Conservation (phyloP, 2,113 vertebrate species). For the Donacobius atricapilla region DNA sequence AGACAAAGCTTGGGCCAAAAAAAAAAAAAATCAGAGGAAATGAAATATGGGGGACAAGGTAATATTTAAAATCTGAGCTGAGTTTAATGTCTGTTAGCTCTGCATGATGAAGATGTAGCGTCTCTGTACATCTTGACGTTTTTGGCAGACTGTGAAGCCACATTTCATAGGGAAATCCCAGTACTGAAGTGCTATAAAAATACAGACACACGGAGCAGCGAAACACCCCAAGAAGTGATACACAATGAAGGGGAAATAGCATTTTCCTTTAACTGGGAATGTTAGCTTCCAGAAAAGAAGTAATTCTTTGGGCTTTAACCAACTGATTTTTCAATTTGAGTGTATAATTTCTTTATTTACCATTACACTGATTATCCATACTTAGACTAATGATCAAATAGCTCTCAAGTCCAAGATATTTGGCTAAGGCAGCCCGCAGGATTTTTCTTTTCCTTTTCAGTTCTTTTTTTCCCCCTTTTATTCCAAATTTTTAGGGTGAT, state of each 20-base stretch:
- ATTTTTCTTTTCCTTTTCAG: conserved; percentile 51
- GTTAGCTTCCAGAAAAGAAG: conserved; percentile 25
- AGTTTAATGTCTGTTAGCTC: background rate
- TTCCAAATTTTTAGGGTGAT: conserved; percentile 68
- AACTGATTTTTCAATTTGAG: conserved; percentile 54
- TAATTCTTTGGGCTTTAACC: conserved; percentile 39
- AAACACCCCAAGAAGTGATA: background rate
- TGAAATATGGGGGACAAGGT: background rate
- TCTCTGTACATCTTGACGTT: background rate
- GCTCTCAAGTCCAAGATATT: conserved; percentile 55
- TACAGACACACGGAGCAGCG: background rate
- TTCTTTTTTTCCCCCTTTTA: conserved; percentile 37
- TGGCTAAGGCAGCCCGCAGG: conserved; percentile 31
- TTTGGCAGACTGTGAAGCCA: background rate
- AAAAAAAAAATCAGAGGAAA: background rate
- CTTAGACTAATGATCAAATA: conserved; percentile 69
- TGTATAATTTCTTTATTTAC: conserved; percentile 68
- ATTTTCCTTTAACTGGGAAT: conserved; percentile 5
- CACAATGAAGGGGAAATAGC: background rate
- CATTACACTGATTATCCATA: conserved; percentile 68
- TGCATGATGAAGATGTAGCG: background rate
- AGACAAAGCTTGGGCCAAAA: background rate
- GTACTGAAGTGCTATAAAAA: background rate
- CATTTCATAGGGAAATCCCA: background rate
- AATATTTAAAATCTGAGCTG: background rate